These are phyloP conservation scores for Metacarcinus magister DNA, from an alignment of 2,888 invertebrate genomes.

Conservation along the genomic window DNA sequence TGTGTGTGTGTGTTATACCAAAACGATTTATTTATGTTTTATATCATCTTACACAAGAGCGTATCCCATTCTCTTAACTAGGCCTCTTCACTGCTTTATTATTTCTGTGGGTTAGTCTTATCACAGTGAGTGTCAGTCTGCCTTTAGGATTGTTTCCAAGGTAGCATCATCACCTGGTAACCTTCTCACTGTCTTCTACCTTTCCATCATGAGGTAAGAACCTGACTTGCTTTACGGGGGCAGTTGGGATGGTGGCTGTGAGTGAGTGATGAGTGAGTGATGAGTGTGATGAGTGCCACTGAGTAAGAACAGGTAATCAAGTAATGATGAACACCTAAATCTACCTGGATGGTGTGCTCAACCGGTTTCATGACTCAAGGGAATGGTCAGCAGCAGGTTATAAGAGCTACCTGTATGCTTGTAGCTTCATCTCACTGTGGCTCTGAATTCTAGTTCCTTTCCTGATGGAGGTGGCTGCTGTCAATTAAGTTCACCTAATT, in stretches of 20 bases:
- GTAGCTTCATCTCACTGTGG: neutral
- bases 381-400: too few species aligned
- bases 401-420: neutral
- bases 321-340: neutral
- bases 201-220: neutral
- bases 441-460: neutral
- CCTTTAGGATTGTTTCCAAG: neutral
- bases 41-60: neutral
- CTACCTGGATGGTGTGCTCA: neutral
- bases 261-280: too few species aligned
- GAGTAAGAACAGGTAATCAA: too few species aligned
- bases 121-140: neutral
- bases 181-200: neutral
- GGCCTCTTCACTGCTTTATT: neutral
- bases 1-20: neutral
- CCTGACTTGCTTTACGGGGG: neutral
- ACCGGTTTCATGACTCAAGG: neutral
- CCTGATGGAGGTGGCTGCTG: neutral
- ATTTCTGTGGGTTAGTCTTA: neutral
- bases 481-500: neutral
- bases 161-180: neutral
- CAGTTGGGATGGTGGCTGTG: too few species aligned
- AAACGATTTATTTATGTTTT: neutral
- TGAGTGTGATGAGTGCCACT: neutral
- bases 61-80: conserved; percentile 17